Percentiles rank a stretch among this genome's conserved stretches.
Conservation (phyloP, 2,113 vertebrate species). For the Limnothrissa miodon region DNA sequence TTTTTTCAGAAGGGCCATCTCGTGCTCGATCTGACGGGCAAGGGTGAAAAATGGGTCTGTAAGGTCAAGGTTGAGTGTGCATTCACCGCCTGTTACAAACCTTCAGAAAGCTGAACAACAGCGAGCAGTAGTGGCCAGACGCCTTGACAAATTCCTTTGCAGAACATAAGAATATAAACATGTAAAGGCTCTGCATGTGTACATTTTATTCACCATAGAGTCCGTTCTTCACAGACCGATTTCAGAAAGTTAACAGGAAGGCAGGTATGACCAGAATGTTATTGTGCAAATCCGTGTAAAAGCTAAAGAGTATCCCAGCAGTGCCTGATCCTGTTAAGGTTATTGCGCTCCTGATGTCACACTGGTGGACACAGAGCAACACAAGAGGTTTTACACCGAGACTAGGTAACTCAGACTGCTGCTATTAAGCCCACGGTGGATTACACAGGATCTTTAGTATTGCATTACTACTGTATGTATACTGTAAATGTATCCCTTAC, state of each 20-base stretch:
- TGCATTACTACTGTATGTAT: background rate
- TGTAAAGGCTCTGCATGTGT: background rate
- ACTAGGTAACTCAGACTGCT: background rate
- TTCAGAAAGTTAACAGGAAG: background rate
- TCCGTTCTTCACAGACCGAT: background rate
- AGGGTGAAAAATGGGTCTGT: conserved; percentile 58
- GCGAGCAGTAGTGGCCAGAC: background rate
- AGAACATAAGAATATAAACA: background rate
- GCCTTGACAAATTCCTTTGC: conserved; percentile 21
- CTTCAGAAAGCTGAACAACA: conserved; percentile 38
- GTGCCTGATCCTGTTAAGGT: background rate
- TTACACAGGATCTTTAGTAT: background rate
- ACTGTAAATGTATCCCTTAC: background rate
- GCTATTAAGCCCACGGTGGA: background rate
- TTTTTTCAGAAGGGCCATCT: conserved; percentile 70
- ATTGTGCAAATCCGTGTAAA: background rate
- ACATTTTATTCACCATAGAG: background rate
- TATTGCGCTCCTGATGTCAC: background rate
- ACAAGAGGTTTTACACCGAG: background rate
- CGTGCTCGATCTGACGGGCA: conserved; percentile 73
- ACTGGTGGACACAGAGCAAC: background rate
- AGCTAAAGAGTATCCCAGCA: background rate
- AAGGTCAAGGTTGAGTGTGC: conserved; percentile 70
- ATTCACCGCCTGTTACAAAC: conserved; percentile 42
- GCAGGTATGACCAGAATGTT: background rate